Conservation (phyloP, 2,113 vertebrate genomes). For the Phrynosoma blainvillii region DNA sequence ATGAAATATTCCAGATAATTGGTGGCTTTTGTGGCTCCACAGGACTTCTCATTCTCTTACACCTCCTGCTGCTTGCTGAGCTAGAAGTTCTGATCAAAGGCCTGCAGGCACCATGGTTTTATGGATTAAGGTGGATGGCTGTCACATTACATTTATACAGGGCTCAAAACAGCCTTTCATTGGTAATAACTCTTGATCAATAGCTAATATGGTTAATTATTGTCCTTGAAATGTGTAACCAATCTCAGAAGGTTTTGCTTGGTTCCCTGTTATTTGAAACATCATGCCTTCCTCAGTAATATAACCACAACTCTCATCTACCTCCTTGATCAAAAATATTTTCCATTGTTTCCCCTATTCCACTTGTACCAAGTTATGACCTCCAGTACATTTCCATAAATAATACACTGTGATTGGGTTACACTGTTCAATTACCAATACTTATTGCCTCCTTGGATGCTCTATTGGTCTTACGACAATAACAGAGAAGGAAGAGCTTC, state of each 20-base stretch:
- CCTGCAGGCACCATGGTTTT: neutral
- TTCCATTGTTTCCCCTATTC: constrained; percentile 26
- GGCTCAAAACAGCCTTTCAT: neutral
- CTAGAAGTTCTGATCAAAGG: neutral
- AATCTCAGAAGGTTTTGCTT: neutral
- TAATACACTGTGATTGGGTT: fast-evolving
- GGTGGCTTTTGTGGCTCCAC: neutral
- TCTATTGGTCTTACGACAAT: constrained; percentile 34
- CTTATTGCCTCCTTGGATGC: constrained; percentile 3
- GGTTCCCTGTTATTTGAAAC: neutral
- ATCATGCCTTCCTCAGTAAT: neutral
- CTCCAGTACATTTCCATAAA: constrained; percentile 19
- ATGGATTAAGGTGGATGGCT: neutral
- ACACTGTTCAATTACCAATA: constrained; percentile 32
- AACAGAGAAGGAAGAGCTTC: neutral
- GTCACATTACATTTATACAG: fast-evolving
- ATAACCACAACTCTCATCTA: neutral
- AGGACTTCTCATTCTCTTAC: neutral
- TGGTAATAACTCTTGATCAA: neutral
- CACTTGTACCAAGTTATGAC: constrained; percentile 8
- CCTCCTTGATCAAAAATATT: neutral
- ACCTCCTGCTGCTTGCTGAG: neutral
- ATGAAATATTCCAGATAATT: neutral
- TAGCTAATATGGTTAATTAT: neutral
- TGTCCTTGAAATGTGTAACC: neutral